Percentiles rank a stretch among this genome's conserved stretches.
Evolutionary conservation across 2,113 vertebrate species (phyloP).

Genomic region (Hippocampus guttulatus): DNA sequence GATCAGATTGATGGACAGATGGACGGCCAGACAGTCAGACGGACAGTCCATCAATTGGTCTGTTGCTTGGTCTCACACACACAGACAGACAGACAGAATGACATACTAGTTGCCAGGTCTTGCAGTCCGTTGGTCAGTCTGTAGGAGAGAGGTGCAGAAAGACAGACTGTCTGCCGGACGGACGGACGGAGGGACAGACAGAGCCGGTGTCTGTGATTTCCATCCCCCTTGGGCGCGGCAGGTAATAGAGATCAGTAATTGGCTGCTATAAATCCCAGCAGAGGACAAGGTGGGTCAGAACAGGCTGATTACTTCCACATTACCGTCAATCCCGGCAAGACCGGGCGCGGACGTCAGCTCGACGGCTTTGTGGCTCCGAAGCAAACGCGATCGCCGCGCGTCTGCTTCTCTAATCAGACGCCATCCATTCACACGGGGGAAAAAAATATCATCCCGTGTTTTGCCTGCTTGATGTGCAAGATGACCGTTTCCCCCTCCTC

Average conservation of each 20-base stretch:
- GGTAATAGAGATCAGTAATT: constrained; percentile 74
- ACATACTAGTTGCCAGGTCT: not conserved
- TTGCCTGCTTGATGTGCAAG: not conserved
- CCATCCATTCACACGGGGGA: not conserved
- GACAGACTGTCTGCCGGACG: constrained; percentile 17
- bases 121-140: not conserved
- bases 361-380: not conserved
- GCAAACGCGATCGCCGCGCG: not conserved
- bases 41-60: not conserved
- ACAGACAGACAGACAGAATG: not conserved
- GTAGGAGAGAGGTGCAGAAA: constrained; percentile 24
- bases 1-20: not conserved
- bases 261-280: constrained; percentile 72
- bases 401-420: constrained; percentile 5
- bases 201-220: constrained; percentile 52
- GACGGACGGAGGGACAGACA: constrained; percentile 31
- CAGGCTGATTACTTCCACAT: constrained; percentile 74
- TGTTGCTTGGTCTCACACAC: not conserved
- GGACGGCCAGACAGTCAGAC: not conserved
- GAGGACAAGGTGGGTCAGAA: constrained; percentile 76
- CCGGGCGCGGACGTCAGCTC: constrained; percentile 28
- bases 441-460: not conserved
- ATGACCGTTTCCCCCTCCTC: not conserved
- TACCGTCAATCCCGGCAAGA: constrained; percentile 65
- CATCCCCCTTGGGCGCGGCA: constrained; percentile 50